Conservation (phyloP, 2,797 vertebrate species). For the Poeciliopsis paucimaculata region DNA sequence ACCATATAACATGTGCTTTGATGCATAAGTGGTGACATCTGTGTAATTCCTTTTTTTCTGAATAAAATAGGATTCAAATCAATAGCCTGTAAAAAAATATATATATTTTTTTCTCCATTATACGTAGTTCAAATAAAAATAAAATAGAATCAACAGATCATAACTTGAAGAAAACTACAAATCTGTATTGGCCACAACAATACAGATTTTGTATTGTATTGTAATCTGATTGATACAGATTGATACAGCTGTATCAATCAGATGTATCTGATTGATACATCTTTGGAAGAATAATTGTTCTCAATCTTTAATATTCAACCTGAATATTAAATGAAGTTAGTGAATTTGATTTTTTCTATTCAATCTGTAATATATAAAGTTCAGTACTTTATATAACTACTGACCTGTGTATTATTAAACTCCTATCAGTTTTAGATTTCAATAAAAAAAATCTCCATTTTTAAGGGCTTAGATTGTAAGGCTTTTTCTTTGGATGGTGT, state of each 20-base stretch:
- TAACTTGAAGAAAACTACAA: background rate
- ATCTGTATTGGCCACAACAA: background rate
- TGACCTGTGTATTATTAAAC: too few relatives aligned
- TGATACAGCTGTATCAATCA: too few relatives aligned
- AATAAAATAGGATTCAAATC: background rate
- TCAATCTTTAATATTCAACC: background rate
- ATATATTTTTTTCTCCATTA: background rate
- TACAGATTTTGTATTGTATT: too few relatives aligned
- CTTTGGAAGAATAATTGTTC: background rate
- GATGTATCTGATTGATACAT: background rate
- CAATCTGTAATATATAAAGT: too few relatives aligned
- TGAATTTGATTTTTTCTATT: too few relatives aligned
- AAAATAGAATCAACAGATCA: background rate
- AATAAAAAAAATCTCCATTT: background rate
- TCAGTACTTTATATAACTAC: background rate
- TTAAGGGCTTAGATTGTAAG: conserved; percentile 6
- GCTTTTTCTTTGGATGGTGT: conserved; percentile 27
- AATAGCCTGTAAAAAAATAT: background rate
- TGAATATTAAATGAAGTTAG: too few relatives aligned
- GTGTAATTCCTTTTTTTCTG: background rate
- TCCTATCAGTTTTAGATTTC: background rate
- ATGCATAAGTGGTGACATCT: background rate
- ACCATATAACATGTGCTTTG: background rate
- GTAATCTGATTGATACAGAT: background rate
- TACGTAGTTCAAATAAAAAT: background rate